phyloP scores from a whole-genome alignment of 2,888 invertebrate species.

The Lithophane ornitopus region DNA sequence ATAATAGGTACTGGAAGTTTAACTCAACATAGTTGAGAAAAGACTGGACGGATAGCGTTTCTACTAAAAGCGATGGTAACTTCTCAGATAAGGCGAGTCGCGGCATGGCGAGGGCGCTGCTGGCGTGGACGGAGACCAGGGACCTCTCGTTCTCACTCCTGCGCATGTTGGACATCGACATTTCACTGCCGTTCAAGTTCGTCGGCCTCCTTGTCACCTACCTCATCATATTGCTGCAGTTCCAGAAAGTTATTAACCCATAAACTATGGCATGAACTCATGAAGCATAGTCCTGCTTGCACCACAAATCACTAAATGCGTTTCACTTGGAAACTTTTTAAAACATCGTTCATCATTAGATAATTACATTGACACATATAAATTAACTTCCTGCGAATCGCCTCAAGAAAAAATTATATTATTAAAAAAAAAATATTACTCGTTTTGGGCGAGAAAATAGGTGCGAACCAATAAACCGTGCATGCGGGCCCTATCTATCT shows the following conservation, averaged over 20 bases:
- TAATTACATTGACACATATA: no score
- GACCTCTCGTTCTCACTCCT: constrained; percentile 82
- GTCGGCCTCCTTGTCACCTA: constrained; percentile 82
- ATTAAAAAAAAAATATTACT: no score
- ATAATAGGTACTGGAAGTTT: neutral
- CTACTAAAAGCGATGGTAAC: neutral
- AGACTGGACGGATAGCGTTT: neutral
- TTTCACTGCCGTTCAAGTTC: constrained; percentile 83
- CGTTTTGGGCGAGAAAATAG: no score
- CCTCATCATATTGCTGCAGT: constrained; percentile 83
- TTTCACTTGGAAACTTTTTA: neutral
- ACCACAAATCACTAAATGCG: neutral
- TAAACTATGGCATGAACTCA: constrained; percentile 26
- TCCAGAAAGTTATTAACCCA: constrained; percentile 79
- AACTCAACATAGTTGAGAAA: neutral
- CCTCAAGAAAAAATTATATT: no score
- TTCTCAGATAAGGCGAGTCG: constrained; percentile 81
- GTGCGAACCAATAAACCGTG: no score
- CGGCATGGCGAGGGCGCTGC: constrained; percentile 79
- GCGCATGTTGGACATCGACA: constrained; percentile 82
- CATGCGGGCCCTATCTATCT: neutral
- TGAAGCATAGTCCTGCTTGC: neutral
- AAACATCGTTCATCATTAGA: neutral
- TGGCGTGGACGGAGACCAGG: constrained; percentile 80
- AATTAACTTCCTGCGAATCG: no score